Evolutionary conservation across 2,888 invertebrate genomes (phyloP), one percentile per base, ranked within the genome.

Genomic region (Drosophila mettleri): DNA sequence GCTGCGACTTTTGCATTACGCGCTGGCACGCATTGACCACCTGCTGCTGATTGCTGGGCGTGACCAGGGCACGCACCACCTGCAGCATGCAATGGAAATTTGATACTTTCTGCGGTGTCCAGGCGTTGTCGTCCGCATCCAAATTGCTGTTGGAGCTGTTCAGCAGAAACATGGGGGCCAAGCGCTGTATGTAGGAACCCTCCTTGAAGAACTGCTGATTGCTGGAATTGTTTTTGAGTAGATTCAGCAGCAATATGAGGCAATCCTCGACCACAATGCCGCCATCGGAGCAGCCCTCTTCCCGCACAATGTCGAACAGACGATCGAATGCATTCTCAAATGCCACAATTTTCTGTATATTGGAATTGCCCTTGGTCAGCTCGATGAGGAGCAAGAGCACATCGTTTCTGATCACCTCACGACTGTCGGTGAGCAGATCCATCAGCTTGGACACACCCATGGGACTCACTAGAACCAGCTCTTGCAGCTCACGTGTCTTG

Each of bases 121-220:
- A 98, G 8, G 96, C 95, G 12, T 93, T 92, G 66, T 96, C 97
- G 31, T 95, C 95, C 0, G 93, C 89, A 74, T 96, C 95, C 1
- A 34, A 8, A 16, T 95, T 94, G 0, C 29, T 36, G 4, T 48
- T 57, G 52, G 9, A 12, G 14, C 14, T 49, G 38, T 7, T 95
- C 33, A 96, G 93, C 70, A 94, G 94, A 87, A 98, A 98, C 96
- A 98, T 98, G 0, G 97, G 97, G 2, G 97, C 93, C 89, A 99
- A 93, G 71, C 95, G 95, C 89, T 98, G 97, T 78, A 99, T 97
- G 88, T 98, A 98, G 89, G 97, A 98, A 54, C 98, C 98, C 93
- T 99, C 99, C 93, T 98, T 97, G 91, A 99, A 99, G 90, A 99
- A 98, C 91, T 98, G 98, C 78, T 99, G 99, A 93, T 99, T 99